Conservation (phyloP, 1,140 invertebrate species). For the Chlorops oryzae region DNA sequence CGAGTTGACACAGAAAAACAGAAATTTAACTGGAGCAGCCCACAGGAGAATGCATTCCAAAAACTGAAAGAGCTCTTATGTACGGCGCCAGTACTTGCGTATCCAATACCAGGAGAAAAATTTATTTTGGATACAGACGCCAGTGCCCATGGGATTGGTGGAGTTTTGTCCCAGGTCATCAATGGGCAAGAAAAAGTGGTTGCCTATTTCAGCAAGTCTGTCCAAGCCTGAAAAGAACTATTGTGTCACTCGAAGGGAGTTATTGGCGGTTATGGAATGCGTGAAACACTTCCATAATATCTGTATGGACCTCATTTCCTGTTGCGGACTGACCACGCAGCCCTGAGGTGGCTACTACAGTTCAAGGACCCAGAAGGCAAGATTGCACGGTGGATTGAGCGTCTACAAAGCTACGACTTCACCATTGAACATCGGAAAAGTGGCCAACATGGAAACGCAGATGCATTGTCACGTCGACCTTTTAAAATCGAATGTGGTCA, state of each 20-base stretch:
- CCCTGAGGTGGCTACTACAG: constrained; percentile 24
- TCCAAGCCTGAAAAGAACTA: constrained; percentile 42
- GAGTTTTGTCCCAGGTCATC: constrained; percentile 19
- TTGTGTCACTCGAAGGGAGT: constrained; percentile 22
- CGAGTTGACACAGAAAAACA: too few relatives aligned
- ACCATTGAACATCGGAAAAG: constrained; percentile 2
- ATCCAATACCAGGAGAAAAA: constrained; percentile 1
- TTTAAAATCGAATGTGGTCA: background rate
- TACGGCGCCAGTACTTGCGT: constrained; percentile 2
- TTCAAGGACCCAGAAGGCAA: constrained; percentile 21
- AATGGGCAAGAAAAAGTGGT: constrained; percentile 22
- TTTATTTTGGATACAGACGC: constrained; percentile 27
- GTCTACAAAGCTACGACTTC: constrained; percentile 2
- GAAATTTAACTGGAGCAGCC: too few relatives aligned
- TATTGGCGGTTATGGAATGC: constrained; percentile 24
- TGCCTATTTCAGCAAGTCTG: constrained; percentile 29
- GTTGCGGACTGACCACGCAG: constrained; percentile 23
- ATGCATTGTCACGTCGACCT: background rate
- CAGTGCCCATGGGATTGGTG: constrained; percentile 18
- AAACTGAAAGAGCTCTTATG: too few relatives aligned
- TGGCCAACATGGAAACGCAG: background rate
- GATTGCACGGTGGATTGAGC: constrained; percentile 6
- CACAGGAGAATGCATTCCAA: too few relatives aligned
- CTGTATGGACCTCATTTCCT: constrained; percentile 19
- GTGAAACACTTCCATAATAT: constrained; percentile 25